Evolutionary conservation across 2,888 invertebrate species (phyloP).

Genomic region (Harpalus rubripes): DNA sequence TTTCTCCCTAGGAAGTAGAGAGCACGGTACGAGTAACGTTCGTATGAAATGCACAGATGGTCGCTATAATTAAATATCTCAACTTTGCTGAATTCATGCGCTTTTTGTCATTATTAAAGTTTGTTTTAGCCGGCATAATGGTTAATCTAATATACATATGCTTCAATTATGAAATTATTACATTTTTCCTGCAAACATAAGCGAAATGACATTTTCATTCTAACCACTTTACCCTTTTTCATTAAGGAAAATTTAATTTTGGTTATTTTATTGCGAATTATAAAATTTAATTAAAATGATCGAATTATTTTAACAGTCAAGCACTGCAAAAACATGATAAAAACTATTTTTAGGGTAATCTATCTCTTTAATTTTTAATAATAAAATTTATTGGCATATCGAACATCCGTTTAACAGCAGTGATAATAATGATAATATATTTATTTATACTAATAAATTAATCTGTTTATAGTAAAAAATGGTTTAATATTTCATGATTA

Average conservation of each 20-base stretch:
- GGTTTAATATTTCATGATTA: too few species aligned
- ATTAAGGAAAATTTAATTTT: background rate
- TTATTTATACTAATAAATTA: too few species aligned
- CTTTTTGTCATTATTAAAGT: conserved; percentile 55
- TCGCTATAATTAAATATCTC: conserved; percentile 41
- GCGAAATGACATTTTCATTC: background rate
- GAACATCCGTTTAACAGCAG: too few species aligned
- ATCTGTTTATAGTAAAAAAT: too few species aligned
- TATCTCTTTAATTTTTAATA: too few species aligned
- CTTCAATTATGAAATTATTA: conserved; percentile 29
- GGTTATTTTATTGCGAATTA: background rate
- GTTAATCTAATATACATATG: background rate
- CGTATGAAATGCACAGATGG: conserved; percentile 24
- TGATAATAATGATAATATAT: too few species aligned
- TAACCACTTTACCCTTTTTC: background rate
- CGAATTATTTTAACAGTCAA: background rate
- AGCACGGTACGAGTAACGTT: background rate
- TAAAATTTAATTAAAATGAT: background rate
- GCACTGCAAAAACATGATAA: background rate
- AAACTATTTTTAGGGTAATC: background rate
- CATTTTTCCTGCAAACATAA: conserved; percentile 19
- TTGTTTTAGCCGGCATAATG: conserved; percentile 1
- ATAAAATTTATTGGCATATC: too few species aligned
- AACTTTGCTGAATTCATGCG: conserved; percentile 27
- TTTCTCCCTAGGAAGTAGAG: conserved; percentile 32